Percentiles rank a stretch among this genome's conserved stretches.
These are phyloP conservation scores for Trachelipus rathkii DNA, from an alignment of 1,140 invertebrate genomes.

Conservation along the genomic window DNA sequence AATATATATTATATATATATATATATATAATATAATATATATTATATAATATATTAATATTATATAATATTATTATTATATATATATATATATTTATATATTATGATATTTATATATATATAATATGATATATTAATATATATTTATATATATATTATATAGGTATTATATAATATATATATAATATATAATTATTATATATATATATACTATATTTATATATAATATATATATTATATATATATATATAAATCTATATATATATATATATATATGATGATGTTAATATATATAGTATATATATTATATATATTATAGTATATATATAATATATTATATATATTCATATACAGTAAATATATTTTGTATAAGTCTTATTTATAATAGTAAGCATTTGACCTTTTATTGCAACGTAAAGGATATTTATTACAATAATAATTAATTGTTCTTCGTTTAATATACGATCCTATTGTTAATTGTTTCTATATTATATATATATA, in stretches of 20 bases:
- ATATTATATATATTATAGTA: slow-evolving; percentile 11
- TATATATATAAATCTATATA: slow-evolving; percentile 12
- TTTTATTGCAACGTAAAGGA: too few species aligned
- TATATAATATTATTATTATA: too few species aligned
- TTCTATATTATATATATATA: neutral
- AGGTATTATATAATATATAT: neutral
- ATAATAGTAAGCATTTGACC: too few species aligned
- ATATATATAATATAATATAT: too few species aligned
- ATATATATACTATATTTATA: neutral
- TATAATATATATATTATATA: slow-evolving; percentile 15
- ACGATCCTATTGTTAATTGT: neutral
- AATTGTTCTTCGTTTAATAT: too few species aligned
- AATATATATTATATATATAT: too few species aligned
- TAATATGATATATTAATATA: too few species aligned
- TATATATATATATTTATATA: too few species aligned
- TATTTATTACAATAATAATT: too few species aligned
- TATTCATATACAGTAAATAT: neutral
- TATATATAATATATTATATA: slow-evolving; percentile 3
- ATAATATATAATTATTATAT: neutral
- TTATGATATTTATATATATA: too few species aligned
- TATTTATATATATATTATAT: neutral
- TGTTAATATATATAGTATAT: slow-evolving; percentile 15
- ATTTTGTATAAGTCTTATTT: too few species aligned
- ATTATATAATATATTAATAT: too few species aligned
- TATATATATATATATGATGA: slow-evolving; percentile 3